These are phyloP conservation scores for Danaus melanippus DNA, from an alignment of 1,140 invertebrate genomes.

Conservation along the genomic window DNA sequence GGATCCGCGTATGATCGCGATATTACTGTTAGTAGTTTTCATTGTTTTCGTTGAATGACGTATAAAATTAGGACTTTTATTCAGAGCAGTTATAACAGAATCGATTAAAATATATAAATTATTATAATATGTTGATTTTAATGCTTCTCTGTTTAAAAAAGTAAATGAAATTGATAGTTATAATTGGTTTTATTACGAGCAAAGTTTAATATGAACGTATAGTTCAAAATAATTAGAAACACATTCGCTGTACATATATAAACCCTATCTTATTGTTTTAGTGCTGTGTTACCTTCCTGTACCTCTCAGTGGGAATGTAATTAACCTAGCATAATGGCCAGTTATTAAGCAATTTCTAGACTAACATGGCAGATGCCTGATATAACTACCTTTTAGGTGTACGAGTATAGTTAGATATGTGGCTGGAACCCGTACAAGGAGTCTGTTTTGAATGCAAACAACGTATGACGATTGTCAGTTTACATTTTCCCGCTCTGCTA, in stretches of 20 bases:
- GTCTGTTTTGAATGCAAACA: constrained; percentile 37
- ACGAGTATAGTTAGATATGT: constrained; percentile 26
- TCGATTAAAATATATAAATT: too few species aligned
- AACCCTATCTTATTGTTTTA: constrained; percentile 7
- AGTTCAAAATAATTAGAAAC: too few species aligned
- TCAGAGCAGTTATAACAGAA: too few species aligned
- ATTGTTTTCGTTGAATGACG: constrained; percentile 29
- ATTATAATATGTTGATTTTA: too few species aligned
- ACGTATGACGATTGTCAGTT: constrained; percentile 33
- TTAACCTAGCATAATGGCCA: constrained; percentile 57
- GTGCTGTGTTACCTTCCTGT: constrained; percentile 9
- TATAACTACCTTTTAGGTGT: constrained; percentile 20
- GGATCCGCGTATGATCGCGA: constrained; percentile 30
- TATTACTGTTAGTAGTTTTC: constrained; percentile 49
- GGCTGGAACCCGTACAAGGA: constrained; percentile 37
- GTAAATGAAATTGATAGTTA: constrained; percentile 1
- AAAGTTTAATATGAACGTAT: not conserved
- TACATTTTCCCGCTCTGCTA: constrained; percentile 32
- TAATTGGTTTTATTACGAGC: constrained; percentile 2
- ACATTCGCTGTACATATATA: too few species aligned
- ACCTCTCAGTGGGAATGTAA: constrained; percentile 42
- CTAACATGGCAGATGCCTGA: constrained; percentile 41
- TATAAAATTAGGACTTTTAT: too few species aligned
- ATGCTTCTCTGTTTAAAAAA: constrained; percentile 4
- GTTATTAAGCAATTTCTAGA: constrained; percentile 61